Base-by-base conservation (phyloP, 2,888 invertebrate genomes). In the Heteromyza rotundicornis region DNA sequence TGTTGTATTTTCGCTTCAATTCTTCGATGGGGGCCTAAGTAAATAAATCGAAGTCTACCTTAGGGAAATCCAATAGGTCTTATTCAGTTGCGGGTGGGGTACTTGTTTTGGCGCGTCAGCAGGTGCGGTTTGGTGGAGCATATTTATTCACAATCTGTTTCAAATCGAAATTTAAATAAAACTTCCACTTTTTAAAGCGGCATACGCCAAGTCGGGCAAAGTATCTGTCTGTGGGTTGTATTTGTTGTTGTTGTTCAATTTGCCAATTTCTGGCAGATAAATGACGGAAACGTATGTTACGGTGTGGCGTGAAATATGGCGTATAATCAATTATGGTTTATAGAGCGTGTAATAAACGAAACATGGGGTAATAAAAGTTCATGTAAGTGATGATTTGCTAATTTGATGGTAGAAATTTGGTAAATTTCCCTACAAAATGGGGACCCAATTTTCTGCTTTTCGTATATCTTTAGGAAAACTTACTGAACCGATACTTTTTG, bases 251-350 rank as follows among this genome's bases (percentile, higher is more conserved):
- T 51, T 3, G 8, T 23, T 3, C 14, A 23, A n/a, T n/a, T n/a
- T n/a, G n/a, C n/a, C n/a, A n/a, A n/a, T n/a, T n/a, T n/a, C n/a
- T n/a, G n/a, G n/a, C n/a, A n/a, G n/a, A n/a, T n/a, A n/a, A n/a
- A n/a, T n/a, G n/a, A n/a, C 40, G 40, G 40, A 40, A 40, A 40
- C 40, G 32, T 1, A 20, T 36, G 36, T 20, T 35, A 17, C 14
- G 5, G 54, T 35, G 22, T 36, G 35, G 54, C 14, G 35, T 36
- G 54, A 54, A 20, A 12, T 20, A 36, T 54, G 36, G 22, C 54
- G 36, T 36, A 20, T 36, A 35, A 54, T 54, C 54, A 54, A 54
- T 54, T 54, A 54, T 19, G 14, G 12, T 40, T 27, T 27, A 27
- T 27, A 5, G 27, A 5, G 27, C 27, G 5, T 10, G 27, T 10